Conservation (phyloP, 2,888 invertebrate species). For the Unio delphinus region DNA sequence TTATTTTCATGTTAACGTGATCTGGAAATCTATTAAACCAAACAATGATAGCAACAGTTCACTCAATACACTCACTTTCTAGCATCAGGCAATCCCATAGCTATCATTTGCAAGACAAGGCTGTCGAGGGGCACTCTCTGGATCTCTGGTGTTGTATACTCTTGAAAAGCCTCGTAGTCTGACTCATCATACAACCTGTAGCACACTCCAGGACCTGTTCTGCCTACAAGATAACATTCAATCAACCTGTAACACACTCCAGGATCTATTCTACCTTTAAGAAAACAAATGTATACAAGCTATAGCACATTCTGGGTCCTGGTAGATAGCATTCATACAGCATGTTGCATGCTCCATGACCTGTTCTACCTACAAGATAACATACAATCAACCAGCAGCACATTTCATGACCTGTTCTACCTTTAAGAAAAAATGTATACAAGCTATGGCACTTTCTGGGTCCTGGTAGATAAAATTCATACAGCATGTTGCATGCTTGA, state of each 20-base stretch:
- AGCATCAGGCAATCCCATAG: slow-evolving; percentile 92
- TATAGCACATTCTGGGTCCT: no score
- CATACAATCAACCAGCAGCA: background rate
- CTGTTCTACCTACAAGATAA: background rate
- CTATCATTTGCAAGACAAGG: slow-evolving; percentile 88
- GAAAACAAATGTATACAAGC: background rate
- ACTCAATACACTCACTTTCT: slow-evolving; percentile 71
- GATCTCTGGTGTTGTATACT: slow-evolving; percentile 93
- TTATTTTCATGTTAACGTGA: background rate
- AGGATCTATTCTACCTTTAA: background rate
- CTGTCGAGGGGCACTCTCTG: slow-evolving; percentile 94
- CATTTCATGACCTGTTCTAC: no score
- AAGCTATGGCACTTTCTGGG: background rate
- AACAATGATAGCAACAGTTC: no score
- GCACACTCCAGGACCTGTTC: background rate
- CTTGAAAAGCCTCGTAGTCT: slow-evolving; percentile 84
- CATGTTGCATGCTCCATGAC: background rate
- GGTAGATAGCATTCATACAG: background rate
- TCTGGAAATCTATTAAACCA: background rate
- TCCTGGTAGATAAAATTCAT: no score
- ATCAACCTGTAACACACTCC: background rate
- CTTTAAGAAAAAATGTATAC: background rate
- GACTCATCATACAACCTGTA: slow-evolving; percentile 75
- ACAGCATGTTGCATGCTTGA: no score
- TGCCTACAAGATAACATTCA: background rate